Base-by-base conservation (phyloP, 2,797 vertebrate genomes). In the Hipposideros larvatus region DNA sequence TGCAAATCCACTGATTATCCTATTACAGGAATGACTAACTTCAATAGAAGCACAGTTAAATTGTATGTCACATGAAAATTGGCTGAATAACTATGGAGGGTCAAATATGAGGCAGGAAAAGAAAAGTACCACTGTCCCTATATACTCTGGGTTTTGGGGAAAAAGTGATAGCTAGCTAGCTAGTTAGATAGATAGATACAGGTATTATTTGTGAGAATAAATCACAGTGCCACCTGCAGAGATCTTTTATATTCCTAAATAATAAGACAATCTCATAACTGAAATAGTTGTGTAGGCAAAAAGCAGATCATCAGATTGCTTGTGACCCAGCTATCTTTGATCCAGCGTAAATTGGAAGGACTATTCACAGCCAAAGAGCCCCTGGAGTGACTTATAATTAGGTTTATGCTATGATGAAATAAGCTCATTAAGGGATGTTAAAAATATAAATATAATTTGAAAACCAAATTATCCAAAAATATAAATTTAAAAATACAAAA, bases 301-400 rank as follows among this genome's bases (percentile, higher is more conserved):
- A 63, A 65, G 3, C 80, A 63, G 34, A 63, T 19, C 28, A 48
- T 26, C 57, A 77, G 77, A 53, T 74, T n/a, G 48, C 68, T 95
- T 28, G 7, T 18, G 70, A 59, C 65, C 77, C 41, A 63, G 77
- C 34, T 22, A 55, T 66, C 79, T 91, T 82, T 96, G 90, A 94
- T 90, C 46, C 11, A 26, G 63, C 11, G 7, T 73, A 87, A 84
- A 79, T 1, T 46, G 22, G 21, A 75, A 94, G 79, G 75, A 57
- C 57, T n/a, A 53, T 14, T 71, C 68, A 88, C 46, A 91, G 92
- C 78, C 53, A 82, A 91, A 65, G 87, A 92, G 31, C 63, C 51
- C 97, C 97, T 97, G 95, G 96, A 95, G 97, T 95, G 98, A 96
- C 73, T 98, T 34, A 41, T 97, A 98, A 98, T 98, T 98, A 97